Conservation (phyloP, 2,797 vertebrate species). For the Masticophis lateralis region DNA sequence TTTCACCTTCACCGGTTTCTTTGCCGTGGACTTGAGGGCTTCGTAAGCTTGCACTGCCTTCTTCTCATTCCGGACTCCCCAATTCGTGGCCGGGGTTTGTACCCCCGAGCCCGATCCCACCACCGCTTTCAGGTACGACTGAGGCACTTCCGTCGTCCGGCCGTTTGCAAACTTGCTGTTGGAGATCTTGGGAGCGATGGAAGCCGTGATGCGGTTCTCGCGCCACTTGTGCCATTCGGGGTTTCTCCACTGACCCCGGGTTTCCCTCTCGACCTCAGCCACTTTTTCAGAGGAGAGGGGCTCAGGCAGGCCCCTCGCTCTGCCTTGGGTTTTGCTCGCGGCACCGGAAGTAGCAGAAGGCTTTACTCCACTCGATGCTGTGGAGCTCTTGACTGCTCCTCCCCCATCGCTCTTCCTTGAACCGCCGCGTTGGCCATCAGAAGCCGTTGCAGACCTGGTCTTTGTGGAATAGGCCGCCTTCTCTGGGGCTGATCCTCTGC, state of each 20-base stretch:
- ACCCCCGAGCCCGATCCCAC: constrained; percentile 51
- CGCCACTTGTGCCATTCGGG: constrained; percentile 76
- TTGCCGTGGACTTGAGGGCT: constrained; percentile 60
- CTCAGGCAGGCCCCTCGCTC: accelerated
- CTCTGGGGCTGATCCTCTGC: accelerated
- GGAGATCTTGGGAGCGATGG: constrained; percentile 72
- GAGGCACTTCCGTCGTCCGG: constrained; percentile 66
- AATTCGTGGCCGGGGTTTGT: constrained; percentile 77
- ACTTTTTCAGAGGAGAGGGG: constrained; percentile 47
- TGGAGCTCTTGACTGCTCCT: background rate
- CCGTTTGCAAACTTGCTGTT: constrained; percentile 70
- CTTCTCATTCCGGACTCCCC: constrained; percentile 74
- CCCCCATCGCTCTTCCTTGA: background rate
- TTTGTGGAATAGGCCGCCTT: constrained; percentile 3
- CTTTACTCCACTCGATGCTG: accelerated
- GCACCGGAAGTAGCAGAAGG: background rate
- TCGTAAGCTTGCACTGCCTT: constrained; percentile 67
- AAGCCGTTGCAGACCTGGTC: background rate
- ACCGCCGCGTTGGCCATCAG: accelerated
- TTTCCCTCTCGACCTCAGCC: constrained; percentile 70
- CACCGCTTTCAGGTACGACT: constrained; percentile 73
- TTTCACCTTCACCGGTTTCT: constrained; percentile 62
- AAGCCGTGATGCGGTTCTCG: constrained; percentile 80
- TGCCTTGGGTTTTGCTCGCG: background rate
- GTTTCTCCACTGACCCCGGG: constrained; percentile 76